Evolutionary conservation across 2,113 vertebrate genomes (phyloP).

Genomic region (Oryctolagus cuniculus): DNA sequence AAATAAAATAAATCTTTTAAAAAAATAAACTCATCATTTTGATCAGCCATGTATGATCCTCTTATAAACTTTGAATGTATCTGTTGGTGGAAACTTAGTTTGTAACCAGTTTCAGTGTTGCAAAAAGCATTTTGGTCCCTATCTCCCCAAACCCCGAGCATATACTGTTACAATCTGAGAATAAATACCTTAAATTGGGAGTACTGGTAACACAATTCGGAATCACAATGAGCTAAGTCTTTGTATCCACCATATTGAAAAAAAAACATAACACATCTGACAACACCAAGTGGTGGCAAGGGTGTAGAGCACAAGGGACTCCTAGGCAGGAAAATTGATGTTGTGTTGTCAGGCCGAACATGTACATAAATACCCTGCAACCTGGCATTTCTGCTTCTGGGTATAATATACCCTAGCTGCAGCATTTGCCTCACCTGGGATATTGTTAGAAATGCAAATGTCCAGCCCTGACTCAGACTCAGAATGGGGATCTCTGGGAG

Average conservation of each 20-base stretch:
- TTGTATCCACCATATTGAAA: background rate
- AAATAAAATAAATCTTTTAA: background rate
- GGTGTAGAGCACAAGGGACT: background rate
- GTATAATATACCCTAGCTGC: background rate
- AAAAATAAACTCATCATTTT: slow-evolving; percentile 3
- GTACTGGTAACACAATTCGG: background rate
- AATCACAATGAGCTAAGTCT: background rate
- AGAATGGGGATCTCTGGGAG: background rate
- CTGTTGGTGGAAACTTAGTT: background rate
- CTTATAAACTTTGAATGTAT: background rate
- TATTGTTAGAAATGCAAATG: background rate
- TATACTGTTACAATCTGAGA: background rate
- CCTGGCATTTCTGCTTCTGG: background rate
- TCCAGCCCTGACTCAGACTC: background rate
- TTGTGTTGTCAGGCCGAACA: background rate
- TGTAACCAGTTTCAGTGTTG: background rate
- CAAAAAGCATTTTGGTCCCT: background rate
- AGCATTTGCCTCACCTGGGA: background rate
- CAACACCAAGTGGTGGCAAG: background rate
- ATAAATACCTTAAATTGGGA: background rate
- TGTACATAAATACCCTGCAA: background rate
- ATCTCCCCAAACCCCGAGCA: no score
- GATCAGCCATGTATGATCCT: background rate
- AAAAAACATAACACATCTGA: background rate
- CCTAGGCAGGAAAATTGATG: background rate